These are phyloP conservation scores for Schizothorax lantsangensis DNA, from an alignment of 2,797 vertebrate species.

Conservation along the genomic window DNA sequence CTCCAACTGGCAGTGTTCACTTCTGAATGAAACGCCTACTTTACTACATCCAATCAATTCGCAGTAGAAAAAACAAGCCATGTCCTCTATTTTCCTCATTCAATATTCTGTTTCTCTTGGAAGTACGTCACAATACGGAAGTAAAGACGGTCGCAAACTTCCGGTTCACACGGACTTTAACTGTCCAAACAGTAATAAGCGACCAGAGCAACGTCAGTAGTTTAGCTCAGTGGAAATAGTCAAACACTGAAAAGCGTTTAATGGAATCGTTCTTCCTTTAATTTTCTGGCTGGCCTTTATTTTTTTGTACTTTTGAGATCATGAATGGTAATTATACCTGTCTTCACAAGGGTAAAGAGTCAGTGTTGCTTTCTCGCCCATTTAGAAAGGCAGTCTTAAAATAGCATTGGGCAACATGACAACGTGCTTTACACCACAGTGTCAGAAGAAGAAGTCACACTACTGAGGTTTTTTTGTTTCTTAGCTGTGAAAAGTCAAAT, in stretches of 20 bases:
- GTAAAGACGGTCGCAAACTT: no score
- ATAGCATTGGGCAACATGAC: not conserved
- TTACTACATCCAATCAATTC: no score
- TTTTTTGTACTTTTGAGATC: not conserved
- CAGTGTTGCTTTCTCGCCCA: conserved; percentile 33
- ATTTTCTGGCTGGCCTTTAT: not conserved
- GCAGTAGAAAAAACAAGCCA: no score
- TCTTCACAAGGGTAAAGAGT: conserved; percentile 71
- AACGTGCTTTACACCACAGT: not conserved
- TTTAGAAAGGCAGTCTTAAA: not conserved
- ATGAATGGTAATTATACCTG: conserved; percentile 35
- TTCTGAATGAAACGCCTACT: no score
- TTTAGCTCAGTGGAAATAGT: conserved; percentile 26
- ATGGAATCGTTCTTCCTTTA: not conserved
- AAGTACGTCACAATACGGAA: no score
- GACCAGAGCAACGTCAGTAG: not conserved
- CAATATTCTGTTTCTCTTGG: no score
- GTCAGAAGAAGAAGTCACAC: not conserved
- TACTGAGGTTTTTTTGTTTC: not conserved
- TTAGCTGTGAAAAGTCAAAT: not conserved
- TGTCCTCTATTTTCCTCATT: no score
- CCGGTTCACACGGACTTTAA: no score
- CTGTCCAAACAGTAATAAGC: not conserved
- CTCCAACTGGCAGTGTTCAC: no score
- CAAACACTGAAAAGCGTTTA: conserved; percentile 10